Base-by-base conservation (phyloP, 2,888 invertebrate species). In the Synergus umbraculus region DNA sequence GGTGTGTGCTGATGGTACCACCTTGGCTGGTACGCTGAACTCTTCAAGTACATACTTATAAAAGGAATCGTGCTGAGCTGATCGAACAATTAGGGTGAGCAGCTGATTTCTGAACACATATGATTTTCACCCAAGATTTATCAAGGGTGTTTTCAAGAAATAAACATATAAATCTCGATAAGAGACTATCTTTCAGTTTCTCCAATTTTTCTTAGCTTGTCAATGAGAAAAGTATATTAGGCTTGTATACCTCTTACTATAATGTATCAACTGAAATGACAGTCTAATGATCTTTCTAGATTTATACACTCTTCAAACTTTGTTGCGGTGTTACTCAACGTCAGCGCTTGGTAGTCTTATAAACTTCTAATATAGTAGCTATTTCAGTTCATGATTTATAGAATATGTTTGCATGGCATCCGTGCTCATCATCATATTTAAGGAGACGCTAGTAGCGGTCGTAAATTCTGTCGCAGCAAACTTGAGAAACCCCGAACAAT, bases 1-100 rank as follows among this genome's bases (percentile, higher is more conserved):
- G 81, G 79, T 83, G 76, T 79, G 78, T 78, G 80, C 78, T 79
- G 79, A 81, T 81, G 78, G 81, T 78, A 73, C 66, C 65, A 65
- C 18, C 22, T 49, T 29, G 29, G 60, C 13, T 73, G 54, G 37
- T 73, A 73, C 73, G 2, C 37, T 73, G 54, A 54, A 73, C 22
- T 73, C 54, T 44, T 66, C 73, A 73, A 54, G 54, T 73, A 54
- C 54, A 54, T 54, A 73, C 73, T 69, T 69, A 49, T 9, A 54
- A 54, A 73, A 73, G 73, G 54, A 73, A 54, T 73, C 69, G 46
- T 29, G 46, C 46, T 49, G 69, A 69, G 46, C 22, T 69, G 49
- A 15, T 73, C n/a, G 22, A 66, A 66, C n/a, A 54, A 13, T 54
- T 44, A n/a, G 44, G 41, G 29, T 73, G 54, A 73, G 66, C 43